Evolutionary conservation across 1,140 invertebrate species (phyloP), one percentile per base, ranked within the genome.

Genomic region (Calycopis cecrops): DNA sequence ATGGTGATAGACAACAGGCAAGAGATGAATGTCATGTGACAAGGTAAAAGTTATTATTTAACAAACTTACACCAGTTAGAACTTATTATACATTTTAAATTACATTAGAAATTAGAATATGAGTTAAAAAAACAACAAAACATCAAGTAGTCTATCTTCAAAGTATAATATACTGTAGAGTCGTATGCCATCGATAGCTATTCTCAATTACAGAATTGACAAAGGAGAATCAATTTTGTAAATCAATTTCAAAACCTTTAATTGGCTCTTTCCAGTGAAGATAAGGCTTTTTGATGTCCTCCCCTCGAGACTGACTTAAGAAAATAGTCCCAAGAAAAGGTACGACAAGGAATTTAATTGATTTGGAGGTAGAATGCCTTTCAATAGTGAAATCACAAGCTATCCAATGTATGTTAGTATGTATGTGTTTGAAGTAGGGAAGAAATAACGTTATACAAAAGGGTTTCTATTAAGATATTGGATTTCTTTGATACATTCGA

Each of bases 211-310:
- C 67, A 62, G 60, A 67, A 65, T 75, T 69, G 69, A 76, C 68
- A 74, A 76, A 77, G 33, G 69, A 62, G 57, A 47, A 57, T 62
- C 67, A 70, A 70, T 73, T 73, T 58, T 53, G 57, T 59, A 75
- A 79, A 73, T 85, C 74, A 77, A 85, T 81, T 76, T 76, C 70
- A 76, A 77, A 80, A 80, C 76, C 70, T 72, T 82, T 82, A 85
- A 82, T 84, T 82, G 76, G 73, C 66, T 65, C 63, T 74, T 70
- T 69, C 59, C 65, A 57, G 69, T 62, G 60, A 40, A 40, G 38
- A 52, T 21, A 73, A 67, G 66, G 67, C 70, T 77, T 79, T 78
- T 78, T 71, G 69, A 78, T 75, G 73, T 76, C 66, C 61, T 62
- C 64, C 64, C 65, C 60, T 52, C 59, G 56, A 44, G n/a, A 55